These are phyloP conservation scores for Medauroidea extradentata DNA, from an alignment of 1,140 invertebrate genomes.

Conservation along the genomic window DNA sequence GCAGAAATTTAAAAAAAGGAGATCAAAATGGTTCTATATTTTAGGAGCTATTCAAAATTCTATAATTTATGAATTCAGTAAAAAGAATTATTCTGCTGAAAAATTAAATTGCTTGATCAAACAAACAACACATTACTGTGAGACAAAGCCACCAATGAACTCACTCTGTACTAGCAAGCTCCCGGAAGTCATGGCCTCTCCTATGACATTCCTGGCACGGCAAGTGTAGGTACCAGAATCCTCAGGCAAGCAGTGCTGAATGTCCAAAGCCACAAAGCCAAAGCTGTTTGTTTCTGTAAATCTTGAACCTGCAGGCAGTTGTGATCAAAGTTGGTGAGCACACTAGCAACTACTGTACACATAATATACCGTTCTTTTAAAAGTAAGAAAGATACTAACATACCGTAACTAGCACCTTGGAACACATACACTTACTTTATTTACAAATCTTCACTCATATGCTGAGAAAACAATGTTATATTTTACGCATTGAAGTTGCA, in stretches of 20 bases:
- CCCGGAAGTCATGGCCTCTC: slow-evolving; percentile 80
- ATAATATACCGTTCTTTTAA: too few relatives aligned
- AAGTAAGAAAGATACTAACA: too few relatives aligned
- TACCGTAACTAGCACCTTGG: too few relatives aligned
- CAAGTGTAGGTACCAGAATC: slow-evolving; percentile 90
- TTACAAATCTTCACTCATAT: too few relatives aligned
- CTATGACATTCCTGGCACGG: slow-evolving; percentile 77
- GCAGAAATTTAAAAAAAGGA: too few relatives aligned
- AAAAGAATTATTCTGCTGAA: slow-evolving; percentile 2
- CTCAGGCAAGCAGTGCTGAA: slow-evolving; percentile 86
- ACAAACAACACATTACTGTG: background rate
- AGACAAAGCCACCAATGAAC: slow-evolving; percentile 20
- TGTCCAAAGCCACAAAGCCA: slow-evolving; percentile 89
- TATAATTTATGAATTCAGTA: slow-evolving; percentile 13
- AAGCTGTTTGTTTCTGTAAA: slow-evolving; percentile 93
- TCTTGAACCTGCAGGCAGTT: slow-evolving; percentile 62
- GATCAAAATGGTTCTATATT: too few relatives aligned
- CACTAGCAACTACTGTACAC: too few relatives aligned
- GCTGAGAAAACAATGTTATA: too few relatives aligned
- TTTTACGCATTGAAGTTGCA: too few relatives aligned
- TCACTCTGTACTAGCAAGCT: slow-evolving; percentile 67
- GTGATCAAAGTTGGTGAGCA: too few relatives aligned
- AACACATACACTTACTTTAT: too few relatives aligned
- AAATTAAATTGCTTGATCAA: background rate
- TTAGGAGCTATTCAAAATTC: too few relatives aligned